These are phyloP conservation scores for Sternotherus odoratus DNA, from an alignment of 2,797 vertebrate species.

Conservation along the genomic window DNA sequence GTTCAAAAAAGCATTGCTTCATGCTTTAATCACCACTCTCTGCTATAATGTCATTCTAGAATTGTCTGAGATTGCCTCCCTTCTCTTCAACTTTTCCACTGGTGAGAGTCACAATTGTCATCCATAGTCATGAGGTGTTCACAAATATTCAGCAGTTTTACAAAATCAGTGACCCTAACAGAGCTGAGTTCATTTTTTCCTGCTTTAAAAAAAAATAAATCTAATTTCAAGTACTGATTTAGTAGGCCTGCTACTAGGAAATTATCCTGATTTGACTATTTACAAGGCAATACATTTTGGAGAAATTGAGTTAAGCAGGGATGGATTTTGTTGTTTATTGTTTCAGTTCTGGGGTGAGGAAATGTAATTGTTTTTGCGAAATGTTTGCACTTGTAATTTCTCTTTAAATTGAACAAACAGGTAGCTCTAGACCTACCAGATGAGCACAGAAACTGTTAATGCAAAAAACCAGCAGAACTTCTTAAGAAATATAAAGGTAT, in stretches of 20 bases:
- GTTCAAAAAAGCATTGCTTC: conserved; percentile 39
- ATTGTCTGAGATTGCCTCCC: conserved; percentile 62
- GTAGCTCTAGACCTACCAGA: background rate
- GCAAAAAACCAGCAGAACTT: conserved; percentile 25
- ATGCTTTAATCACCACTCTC: conserved; percentile 48
- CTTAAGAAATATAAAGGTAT: conserved; percentile 35
- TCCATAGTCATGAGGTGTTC: conserved; percentile 31
- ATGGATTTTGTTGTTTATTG: background rate
- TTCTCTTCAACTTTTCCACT: conserved; percentile 28
- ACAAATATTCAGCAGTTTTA: conserved; percentile 56
- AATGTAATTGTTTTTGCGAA: background rate
- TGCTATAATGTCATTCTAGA: conserved; percentile 44
- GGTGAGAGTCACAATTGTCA: conserved; percentile 46
- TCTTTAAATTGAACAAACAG: background rate
- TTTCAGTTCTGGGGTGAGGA: background rate
- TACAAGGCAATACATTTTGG: background rate
- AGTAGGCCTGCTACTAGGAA: background rate
- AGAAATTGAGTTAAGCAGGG: conserved; percentile 10
- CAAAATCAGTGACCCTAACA: conserved; percentile 5
- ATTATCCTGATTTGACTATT: background rate
- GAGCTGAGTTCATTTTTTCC: background rate
- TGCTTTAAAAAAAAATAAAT: background rate
- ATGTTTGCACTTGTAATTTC: background rate
- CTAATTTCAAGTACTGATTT: background rate
- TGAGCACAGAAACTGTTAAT: background rate